Base-by-base conservation (phyloP, 2,888 invertebrate genomes). In the Dolichomitus sp. region DNA sequence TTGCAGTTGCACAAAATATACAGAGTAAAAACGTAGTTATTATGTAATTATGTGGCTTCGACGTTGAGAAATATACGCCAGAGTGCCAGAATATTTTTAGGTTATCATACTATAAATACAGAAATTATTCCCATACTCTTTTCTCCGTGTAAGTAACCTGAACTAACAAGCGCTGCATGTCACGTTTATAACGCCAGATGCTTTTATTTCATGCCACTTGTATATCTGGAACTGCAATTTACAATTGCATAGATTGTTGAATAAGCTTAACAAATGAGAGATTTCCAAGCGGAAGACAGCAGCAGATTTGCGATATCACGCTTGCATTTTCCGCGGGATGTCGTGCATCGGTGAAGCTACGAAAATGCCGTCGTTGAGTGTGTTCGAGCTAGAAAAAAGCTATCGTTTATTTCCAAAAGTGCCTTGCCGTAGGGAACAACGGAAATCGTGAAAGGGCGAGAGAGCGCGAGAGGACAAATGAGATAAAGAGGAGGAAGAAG, bases 401-500 rank as follows among this genome's bases (percentile, higher is more conserved):
- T 75, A 81, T 84, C 86, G 84, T 85, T 86, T 85, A 85, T 86
- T 83, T 80, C 68, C 68, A 84, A 85, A 85, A 86, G 81, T 81
- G 76, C 74, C 81, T 61, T 66, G 75, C 73, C 52, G 65, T 54
- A 69, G 65, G 69, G 65, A 77, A 79, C 72, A 57, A 57, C 42
- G 72, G 52, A 68, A 70, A 73, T 63, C 63, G 81, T 61, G 78
- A 40, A 23, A 61, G 48, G 17, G 69, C 23, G 54, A 17, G 45
- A n/a, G 6, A 54, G 37, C 42, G 37, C 42, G n/a, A 68, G 54
- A 17, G 45, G 45, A 33, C 17, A 45, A 59, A 61, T 17, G 54
- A 61, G 52, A 59, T 52, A 63, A 66, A 42, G 19, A 52, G 61
- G 57, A 23, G 45, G 42, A 52, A 40, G 23, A 59, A 42, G 48